phyloP scores from a whole-genome alignment of 2,888 invertebrate genomes.

The Macrosiphum euphorbiae region DNA sequence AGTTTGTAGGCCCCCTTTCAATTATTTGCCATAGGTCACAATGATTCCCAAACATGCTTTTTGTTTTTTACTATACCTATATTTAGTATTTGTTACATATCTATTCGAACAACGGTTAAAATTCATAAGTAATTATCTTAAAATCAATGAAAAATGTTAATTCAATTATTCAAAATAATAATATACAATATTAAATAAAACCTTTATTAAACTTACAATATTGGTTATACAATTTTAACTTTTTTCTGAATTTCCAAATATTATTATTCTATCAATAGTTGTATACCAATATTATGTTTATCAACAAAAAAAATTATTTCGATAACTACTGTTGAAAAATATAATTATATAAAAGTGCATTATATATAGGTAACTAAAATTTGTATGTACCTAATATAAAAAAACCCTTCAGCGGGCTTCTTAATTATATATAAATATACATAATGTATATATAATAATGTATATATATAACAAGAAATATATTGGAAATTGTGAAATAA shows the following conservation, averaged over 20 bases:
- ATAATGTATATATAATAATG: too few relatives aligned
- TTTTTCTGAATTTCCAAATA: neutral
- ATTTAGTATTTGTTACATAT: neutral
- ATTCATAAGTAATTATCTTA: neutral
- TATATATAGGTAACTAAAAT: neutral
- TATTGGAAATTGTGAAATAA: neutral
- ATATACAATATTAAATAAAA: neutral
- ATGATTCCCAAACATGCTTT: constrained; percentile 54
- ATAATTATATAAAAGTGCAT: neutral
- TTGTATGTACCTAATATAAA: neutral
- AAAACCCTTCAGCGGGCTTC: neutral
- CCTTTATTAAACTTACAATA: neutral
- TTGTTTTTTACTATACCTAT: neutral
- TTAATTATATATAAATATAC: neutral
- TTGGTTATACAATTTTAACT: neutral
- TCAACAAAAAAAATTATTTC: neutral
- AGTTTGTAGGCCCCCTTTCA: constrained; percentile 57
- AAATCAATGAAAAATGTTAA: neutral
- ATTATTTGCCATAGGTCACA: constrained; percentile 59
- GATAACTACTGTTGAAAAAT: neutral
- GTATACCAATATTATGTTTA: neutral
- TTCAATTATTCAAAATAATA: neutral
- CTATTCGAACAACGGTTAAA: neutral
- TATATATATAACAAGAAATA: neutral
- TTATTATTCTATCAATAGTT: neutral